Base-by-base conservation (phyloP, 2,888 invertebrate genomes). In the Polymixis flavicincta region DNA sequence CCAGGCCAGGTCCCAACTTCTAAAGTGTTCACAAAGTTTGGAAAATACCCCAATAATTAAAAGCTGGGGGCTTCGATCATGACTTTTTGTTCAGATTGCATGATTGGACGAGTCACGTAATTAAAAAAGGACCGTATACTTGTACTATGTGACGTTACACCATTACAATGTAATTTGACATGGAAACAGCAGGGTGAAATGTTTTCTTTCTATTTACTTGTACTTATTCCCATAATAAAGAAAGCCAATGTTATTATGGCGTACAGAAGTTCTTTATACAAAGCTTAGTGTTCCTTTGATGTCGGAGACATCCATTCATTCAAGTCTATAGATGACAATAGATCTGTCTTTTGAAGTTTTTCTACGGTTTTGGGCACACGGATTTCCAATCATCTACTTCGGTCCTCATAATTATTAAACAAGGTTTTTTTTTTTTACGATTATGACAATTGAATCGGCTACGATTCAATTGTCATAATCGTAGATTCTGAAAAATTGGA, bases 21-120 rank as follows among this genome's bases (percentile, higher is more conserved):
- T 92, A 92, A 93, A 96, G 93, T 94, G 94, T 93, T 94, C 91
- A 91, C 89, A 93, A 95, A 94, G 91, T 95, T 95, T 90, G 88
- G 88, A 92, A 94, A 95, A 95, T 94, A 89, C 93, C 92, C 93
- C 92, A 93, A 95, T 95, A 93, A 95, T 95, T 95, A 95, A 94
- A 94, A 94, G 91, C 90, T 89, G 89, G 88, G 89, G 87, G 88
- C 74, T 89, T 89, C 87, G 85, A 89, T 89, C 85, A 84, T 88
- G 88, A 88, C 86, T 91, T 90, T 90, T 90, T 91, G 90, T 89
- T 88, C 82, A 79, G 70, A 85, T 86, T 84, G 80, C 86, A 83
- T 89, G 89, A 91, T 89, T 88, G 89, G 85, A 86, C 84, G 85
- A 91, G 88, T 91, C 87, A 88, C 87, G 90, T 90, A 88, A 90